phyloP scores from a whole-genome alignment of 2,888 invertebrate genomes.

The Nyleta sp. region DNA sequence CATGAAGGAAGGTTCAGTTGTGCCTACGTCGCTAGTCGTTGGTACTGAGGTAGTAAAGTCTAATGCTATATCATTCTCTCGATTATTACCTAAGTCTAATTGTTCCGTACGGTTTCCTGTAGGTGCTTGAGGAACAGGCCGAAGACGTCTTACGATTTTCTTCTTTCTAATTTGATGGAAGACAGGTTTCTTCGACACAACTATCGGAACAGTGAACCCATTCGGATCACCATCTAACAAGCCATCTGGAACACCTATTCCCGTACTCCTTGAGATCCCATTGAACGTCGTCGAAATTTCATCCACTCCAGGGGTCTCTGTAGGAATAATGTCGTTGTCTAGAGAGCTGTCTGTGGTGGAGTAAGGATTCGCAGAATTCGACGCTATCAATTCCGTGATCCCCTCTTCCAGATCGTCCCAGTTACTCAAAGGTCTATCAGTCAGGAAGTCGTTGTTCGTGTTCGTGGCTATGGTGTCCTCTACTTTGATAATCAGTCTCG shows the following conservation, averaged over 20 bases:
- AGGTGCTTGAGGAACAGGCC: constrained; percentile 63
- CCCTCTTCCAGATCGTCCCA: constrained; percentile 28
- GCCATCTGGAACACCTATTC: background rate
- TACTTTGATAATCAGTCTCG: constrained; percentile 59
- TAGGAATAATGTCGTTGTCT: constrained; percentile 40
- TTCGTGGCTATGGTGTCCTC: constrained; percentile 59
- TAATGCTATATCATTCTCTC: constrained; percentile 22
- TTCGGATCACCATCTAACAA: background rate
- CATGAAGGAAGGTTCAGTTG: constrained; percentile 5
- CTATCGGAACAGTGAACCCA: constrained; percentile 49
- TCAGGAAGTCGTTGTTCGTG: constrained; percentile 46
- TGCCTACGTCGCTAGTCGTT: background rate
- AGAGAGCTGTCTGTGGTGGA: constrained; percentile 45
- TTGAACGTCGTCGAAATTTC: background rate
- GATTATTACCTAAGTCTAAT: constrained; percentile 15
- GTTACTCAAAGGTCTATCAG: constrained; percentile 38
- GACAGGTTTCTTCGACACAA: constrained; percentile 38
- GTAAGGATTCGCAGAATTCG: constrained; percentile 51
- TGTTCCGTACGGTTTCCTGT: constrained; percentile 27
- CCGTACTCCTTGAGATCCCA: background rate
- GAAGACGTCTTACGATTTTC: constrained; percentile 74
- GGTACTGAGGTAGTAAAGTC: constrained; percentile 2
- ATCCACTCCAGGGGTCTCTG: constrained; percentile 7
- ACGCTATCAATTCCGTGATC: constrained; percentile 38
- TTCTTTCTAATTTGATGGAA: constrained; percentile 66